Percentiles rank a stretch among this genome's conserved stretches.
Evolutionary conservation across 2,113 vertebrate genomes (phyloP).

Genomic region (Clarias macrocephalus): DNA sequence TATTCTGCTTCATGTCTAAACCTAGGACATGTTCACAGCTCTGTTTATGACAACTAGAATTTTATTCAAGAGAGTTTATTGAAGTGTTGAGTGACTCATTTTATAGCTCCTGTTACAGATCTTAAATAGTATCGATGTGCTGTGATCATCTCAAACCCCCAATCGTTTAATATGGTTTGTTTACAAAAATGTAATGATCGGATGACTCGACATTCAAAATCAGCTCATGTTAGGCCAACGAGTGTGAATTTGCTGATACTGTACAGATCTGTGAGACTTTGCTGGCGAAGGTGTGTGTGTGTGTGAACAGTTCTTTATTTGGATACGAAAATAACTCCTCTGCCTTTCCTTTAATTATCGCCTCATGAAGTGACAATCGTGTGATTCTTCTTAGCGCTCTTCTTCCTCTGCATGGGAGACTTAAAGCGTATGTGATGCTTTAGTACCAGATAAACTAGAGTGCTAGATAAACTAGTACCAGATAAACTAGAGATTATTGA

Average conservation of each 20-base stretch:
- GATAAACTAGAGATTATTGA: neutral
- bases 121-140: neutral
- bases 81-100: too few species aligned
- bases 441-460: neutral
- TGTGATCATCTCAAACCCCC: neutral
- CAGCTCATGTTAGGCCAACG: neutral
- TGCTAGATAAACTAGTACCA: neutral
- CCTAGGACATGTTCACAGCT: neutral
- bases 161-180: neutral
- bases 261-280: neutral
- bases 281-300: neutral
- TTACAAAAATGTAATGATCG: neutral
- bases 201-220: neutral
- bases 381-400: neutral
- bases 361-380: slow-evolving; percentile 35
- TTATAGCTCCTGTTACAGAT: neutral
- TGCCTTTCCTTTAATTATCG: slow-evolving; percentile 47
- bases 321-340: slow-evolving; percentile 13
- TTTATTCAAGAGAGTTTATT: neutral
- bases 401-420: neutral
- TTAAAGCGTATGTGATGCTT: neutral
- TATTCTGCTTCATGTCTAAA: neutral
- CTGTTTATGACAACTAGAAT: neutral
- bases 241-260: neutral
- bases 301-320: neutral